Evolutionary conservation across 64 coral and sea anemone genomes (phyloP).

Genomic region (Pocillopora damicornis): DNA sequence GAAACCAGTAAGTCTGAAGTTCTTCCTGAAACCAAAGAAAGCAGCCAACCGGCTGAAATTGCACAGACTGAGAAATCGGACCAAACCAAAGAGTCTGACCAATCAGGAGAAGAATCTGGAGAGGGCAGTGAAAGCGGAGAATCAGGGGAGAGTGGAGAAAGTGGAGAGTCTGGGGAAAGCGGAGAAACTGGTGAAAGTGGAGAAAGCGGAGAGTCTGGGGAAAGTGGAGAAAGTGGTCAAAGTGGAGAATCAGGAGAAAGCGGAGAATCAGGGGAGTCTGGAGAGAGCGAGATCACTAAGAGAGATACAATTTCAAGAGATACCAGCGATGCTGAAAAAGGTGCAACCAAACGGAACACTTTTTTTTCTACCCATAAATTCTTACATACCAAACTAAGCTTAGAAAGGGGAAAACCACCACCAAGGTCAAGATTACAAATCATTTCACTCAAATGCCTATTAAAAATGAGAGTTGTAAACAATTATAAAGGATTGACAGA

Average conservation of each 20-base stretch:
- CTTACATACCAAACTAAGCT: too few species aligned
- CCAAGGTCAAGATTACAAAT: too few species aligned
- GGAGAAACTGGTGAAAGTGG: neutral
- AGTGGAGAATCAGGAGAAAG: neutral
- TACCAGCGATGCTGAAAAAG: neutral
- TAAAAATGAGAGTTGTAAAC: too few species aligned
- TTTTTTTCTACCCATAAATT: too few species aligned
- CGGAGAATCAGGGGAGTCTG: neutral
- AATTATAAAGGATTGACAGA: too few species aligned
- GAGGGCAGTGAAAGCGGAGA: neutral
- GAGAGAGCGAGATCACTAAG: constrained; percentile 2
- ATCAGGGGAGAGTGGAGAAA: neutral
- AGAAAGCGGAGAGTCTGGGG: constrained; percentile 23
- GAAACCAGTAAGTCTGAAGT: neutral
- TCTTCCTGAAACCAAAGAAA: neutral
- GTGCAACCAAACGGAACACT: too few species aligned
- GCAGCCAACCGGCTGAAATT: neutral
- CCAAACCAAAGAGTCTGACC: neutral
- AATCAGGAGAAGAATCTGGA: constrained; percentile 8
- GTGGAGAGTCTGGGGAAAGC: constrained; percentile 25
- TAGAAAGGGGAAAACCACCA: too few species aligned
- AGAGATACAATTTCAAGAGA: constrained; percentile 30
- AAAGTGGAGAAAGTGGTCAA: neutral
- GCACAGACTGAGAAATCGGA: neutral
- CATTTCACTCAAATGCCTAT: too few species aligned